Evolutionary conservation across 2,888 invertebrate genomes (phyloP).

Genomic region (Platypus cylindrus): DNA sequence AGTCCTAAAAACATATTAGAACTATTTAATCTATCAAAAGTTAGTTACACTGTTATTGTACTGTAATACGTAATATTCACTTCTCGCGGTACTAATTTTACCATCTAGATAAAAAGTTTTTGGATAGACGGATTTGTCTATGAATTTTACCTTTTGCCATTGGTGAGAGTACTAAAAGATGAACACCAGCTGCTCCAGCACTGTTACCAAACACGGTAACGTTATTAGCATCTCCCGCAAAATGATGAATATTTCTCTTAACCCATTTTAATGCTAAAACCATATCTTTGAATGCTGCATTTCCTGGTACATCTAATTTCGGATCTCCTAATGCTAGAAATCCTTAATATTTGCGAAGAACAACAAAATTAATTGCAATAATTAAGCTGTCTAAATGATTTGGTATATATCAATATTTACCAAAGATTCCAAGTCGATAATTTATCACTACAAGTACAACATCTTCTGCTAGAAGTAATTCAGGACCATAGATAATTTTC

Average conservation of each 20-base stretch:
- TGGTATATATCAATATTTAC: conserved; percentile 10
- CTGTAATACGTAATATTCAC: no score
- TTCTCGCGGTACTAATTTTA: no score
- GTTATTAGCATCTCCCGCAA: conserved; percentile 24
- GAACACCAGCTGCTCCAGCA: conserved; percentile 38
- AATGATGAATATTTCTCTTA: conserved; percentile 34
- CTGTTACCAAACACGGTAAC: conserved; percentile 42
- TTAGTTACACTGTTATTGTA: background rate
- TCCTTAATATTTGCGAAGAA: no score
- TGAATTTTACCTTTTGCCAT: conserved; percentile 33
- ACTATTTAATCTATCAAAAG: background rate
- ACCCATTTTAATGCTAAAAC: conserved; percentile 41
- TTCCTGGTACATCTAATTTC: conserved; percentile 38
- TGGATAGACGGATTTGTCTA: background rate
- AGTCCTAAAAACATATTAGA: conserved; percentile 21
- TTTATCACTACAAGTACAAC: conserved; percentile 37
- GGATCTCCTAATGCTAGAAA: conserved; percentile 38
- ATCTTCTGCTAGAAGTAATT: conserved; percentile 37
- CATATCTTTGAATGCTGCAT: conserved; percentile 42
- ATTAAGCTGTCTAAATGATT: no score
- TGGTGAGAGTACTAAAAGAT: conserved; percentile 38
- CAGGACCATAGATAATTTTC: conserved; percentile 31
- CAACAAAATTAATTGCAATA: background rate
- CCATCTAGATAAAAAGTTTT: background rate
- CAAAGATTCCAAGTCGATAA: conserved; percentile 38